Evolutionary conservation across 1,140 invertebrate species (phyloP), one percentile per base, ranked within the genome.

Genomic region (Camponotus pennsylvanicus): DNA sequence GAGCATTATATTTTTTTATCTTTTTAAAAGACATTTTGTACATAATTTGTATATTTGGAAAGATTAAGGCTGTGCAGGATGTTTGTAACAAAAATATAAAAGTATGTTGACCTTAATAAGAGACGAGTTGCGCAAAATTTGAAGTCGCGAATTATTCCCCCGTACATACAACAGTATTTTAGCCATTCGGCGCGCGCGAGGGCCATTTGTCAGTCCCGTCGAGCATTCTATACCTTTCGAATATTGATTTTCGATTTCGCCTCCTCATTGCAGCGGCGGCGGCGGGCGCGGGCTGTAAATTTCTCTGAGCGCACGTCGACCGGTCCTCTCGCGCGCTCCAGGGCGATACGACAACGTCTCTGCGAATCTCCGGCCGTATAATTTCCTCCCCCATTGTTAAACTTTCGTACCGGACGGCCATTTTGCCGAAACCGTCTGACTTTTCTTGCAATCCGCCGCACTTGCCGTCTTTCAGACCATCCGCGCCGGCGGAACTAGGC

Each of bases 341-440:
- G 55, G 15, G 11, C 79, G 67, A 82, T 61, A 71, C 78, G 78
- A 61, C 78, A 73, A 49, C 79, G 79, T 82, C 79, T 82, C 67
- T 67, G 67, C 79, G 79, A 82, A 82, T 82, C 67, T 82, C 67
- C 79, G 79, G 67, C 66, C 79, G 79, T 82, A 82, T 82, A 82
- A 82, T 82, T 82, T 82, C 79, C 79, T 82, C 27, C 27, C 27
- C 79, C 52, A 82, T 82, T 82, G 79, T 82, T 82, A 82, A 82
- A 82, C 79, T 82, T 82, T 82, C 79, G 21, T 61, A 73, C 67
- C 79, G 79, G 79, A 73, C 69, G 79, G 79, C 67, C 79, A 82
- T 82, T 82, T 82, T 82, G 79, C 79, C 79, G 79, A 82, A 82
- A 82, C 79, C 79, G 67, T 67, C 61, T 71, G 80, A 76, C 87